Evolutionary conservation across 2,113 vertebrate genomes (phyloP).

Genomic region (Entelurus aequoreus): DNA sequence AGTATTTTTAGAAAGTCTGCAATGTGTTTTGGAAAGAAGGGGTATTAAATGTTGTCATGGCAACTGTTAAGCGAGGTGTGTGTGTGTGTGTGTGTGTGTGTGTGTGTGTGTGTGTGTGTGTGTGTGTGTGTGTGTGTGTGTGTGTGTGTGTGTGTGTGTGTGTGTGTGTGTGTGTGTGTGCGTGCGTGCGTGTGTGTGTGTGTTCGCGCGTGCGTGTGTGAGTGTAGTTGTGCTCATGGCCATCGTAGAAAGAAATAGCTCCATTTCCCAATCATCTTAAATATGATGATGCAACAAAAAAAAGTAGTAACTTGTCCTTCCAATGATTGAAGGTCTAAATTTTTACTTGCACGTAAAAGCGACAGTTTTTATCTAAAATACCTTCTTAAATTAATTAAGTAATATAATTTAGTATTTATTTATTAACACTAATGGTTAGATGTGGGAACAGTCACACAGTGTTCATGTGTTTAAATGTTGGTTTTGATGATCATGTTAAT

Average conservation of each 20-base stretch:
- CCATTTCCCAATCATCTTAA: slow-evolving; percentile 24
- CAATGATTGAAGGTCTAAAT: too few relatives aligned
- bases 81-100: slow-evolving; percentile 16
- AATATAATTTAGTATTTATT: too few relatives aligned
- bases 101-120: not conserved
- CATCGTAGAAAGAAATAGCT: slow-evolving; percentile 21
- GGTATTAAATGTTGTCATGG: slow-evolving; percentile 68
- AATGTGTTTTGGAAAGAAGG: slow-evolving; percentile 66
- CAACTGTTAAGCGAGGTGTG: slow-evolving; percentile 61
- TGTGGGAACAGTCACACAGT: too few relatives aligned
- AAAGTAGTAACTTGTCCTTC: not conserved
- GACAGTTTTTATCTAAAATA: too few relatives aligned
- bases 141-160: slow-evolving; percentile 24
- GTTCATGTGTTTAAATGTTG: too few relatives aligned
- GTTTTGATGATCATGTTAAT: too few relatives aligned
- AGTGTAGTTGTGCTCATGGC: not conserved
- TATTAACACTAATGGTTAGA: too few relatives aligned
- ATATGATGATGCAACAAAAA: slow-evolving; percentile 10
- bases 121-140: too few relatives aligned
- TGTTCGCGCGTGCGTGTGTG: too few relatives aligned
- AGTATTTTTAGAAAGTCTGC: slow-evolving; percentile 77
- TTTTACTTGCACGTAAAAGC: too few relatives aligned
- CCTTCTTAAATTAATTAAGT: too few relatives aligned
- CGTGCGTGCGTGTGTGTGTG: too few relatives aligned
- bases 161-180: not conserved